phyloP scores from a whole-genome alignment of 2,113 vertebrate species.

The Tretioscincus oriximinensis region DNA sequence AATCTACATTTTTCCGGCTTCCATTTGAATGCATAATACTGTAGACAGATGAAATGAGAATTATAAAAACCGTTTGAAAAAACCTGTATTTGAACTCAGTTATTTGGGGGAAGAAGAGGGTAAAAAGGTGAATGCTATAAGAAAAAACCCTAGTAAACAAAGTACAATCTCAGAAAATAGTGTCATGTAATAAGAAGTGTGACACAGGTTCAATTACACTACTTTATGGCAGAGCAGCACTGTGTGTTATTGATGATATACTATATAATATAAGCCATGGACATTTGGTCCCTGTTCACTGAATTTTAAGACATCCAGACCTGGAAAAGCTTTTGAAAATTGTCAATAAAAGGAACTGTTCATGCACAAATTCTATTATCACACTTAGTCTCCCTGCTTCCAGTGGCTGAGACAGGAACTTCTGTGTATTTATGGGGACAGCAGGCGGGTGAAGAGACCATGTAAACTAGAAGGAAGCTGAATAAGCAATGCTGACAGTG shows the following conservation, averaged over 20 bases:
- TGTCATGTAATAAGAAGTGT: slow-evolving; percentile 15
- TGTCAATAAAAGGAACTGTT: slow-evolving; percentile 40
- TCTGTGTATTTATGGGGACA: slow-evolving; percentile 28
- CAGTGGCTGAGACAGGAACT: slow-evolving; percentile 21
- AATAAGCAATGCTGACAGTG: slow-evolving; percentile 4
- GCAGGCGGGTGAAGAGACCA: slow-evolving; percentile 12
- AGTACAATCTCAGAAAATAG: slow-evolving; percentile 18
- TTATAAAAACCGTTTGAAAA: not conserved
- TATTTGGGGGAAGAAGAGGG: not conserved
- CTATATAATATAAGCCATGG: slow-evolving; percentile 25
- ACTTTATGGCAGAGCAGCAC: slow-evolving; percentile 28
- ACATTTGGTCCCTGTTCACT: slow-evolving; percentile 35
- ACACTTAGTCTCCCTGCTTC: slow-evolving; percentile 22
- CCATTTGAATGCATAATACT: not conserved
- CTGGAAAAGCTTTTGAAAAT: slow-evolving; percentile 37
- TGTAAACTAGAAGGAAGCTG: slow-evolving; percentile 17
- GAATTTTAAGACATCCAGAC: slow-evolving; percentile 34
- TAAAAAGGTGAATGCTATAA: slow-evolving; percentile 10
- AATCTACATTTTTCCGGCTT: not conserved
- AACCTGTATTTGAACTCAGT: not conserved
- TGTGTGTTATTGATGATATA: slow-evolving; percentile 35
- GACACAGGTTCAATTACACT: slow-evolving; percentile 30
- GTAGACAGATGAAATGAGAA: not conserved
- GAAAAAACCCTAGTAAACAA: slow-evolving; percentile 16
- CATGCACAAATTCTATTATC: slow-evolving; percentile 38